Evolutionary conservation across 2,797 vertebrate genomes (phyloP).

Genomic region (Borostomias antarcticus): DNA sequence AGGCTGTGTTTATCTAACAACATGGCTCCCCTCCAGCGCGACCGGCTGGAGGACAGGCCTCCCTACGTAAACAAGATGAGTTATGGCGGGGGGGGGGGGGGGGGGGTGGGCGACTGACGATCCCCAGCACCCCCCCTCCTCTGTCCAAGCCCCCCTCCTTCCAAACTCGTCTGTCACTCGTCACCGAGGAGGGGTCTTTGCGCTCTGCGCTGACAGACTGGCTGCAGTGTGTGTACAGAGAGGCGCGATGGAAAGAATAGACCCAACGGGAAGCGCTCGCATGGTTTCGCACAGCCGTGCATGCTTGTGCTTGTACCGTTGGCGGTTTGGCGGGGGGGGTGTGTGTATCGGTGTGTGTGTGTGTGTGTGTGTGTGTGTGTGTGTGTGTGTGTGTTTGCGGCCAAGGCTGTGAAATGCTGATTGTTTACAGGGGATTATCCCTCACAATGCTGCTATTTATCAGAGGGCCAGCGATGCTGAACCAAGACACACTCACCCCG

Average conservation of each 20-base stretch:
- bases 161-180: slow-evolving; percentile 16
- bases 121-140: slow-evolving; percentile 23
- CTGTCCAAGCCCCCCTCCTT: slow-evolving; percentile 5
- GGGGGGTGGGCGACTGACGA: too few relatives aligned
- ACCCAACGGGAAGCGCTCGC: too few relatives aligned
- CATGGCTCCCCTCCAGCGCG: slow-evolving; percentile 53
- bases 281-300: too few relatives aligned
- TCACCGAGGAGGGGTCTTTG: too few relatives aligned
- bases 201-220: too few relatives aligned
- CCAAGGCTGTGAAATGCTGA: slow-evolving; percentile 52
- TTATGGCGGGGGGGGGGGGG: slow-evolving; percentile 51
- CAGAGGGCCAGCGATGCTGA: slow-evolving; percentile 56
- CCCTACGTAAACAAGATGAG: slow-evolving; percentile 55
- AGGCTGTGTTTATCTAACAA: slow-evolving; percentile 66
- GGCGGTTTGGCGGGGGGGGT: too few relatives aligned
- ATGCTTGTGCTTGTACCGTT: slow-evolving; percentile 54
- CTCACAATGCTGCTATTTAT: slow-evolving; percentile 68
- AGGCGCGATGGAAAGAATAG: too few relatives aligned
- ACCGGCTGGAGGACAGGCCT: slow-evolving; percentile 48
- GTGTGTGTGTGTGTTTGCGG: slow-evolving; percentile 14
- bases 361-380: slow-evolving; percentile 12
- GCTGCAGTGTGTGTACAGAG: too few relatives aligned
- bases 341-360: slow-evolving; percentile 16
- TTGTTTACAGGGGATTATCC: slow-evolving; percentile 69
- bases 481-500: slow-evolving; percentile 69